A percentile compares a stretch with the other conserved stretches of the same genome.
Conservation (phyloP, 2,797 vertebrate species). For the Liasis olivaceus region DNA sequence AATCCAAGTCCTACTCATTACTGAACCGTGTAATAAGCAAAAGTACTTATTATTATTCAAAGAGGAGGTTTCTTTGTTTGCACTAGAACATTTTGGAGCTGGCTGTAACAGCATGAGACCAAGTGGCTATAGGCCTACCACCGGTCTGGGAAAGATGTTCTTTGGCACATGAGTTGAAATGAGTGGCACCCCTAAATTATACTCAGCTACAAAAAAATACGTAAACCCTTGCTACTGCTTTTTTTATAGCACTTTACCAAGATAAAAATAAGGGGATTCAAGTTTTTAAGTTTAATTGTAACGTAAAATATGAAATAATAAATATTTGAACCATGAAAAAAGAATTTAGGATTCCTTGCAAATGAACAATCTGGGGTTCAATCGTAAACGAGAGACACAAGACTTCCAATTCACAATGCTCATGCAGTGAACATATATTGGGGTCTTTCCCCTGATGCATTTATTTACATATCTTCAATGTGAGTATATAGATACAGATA, state of each 20-base stretch:
- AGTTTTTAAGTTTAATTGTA: neutral
- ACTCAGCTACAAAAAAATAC: neutral
- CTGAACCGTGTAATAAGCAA: neutral
- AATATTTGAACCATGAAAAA: neutral
- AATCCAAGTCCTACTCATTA: neutral
- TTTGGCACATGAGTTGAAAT: neutral
- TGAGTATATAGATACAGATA: neutral
- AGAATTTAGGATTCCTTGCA: neutral
- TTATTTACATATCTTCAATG: neutral
- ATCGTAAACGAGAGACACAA: neutral
- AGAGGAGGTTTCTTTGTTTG: neutral
- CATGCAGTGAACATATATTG: neutral
- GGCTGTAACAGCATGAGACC: neutral
- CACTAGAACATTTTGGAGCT: neutral
- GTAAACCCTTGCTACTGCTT: neutral
- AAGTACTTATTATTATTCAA: neutral
- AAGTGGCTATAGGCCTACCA: neutral
- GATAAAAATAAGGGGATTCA: neutral
- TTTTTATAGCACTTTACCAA: neutral
- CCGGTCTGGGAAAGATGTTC: neutral
- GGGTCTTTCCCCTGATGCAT: neutral
- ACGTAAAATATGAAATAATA: neutral
- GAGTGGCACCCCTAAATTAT: neutral
- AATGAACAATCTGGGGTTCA: neutral
- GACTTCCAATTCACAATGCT: neutral